Evolutionary conservation across 2,113 vertebrate genomes (phyloP), one percentile per base, ranked within the genome.

Genomic region (Bambusicola thoracicus): DNA sequence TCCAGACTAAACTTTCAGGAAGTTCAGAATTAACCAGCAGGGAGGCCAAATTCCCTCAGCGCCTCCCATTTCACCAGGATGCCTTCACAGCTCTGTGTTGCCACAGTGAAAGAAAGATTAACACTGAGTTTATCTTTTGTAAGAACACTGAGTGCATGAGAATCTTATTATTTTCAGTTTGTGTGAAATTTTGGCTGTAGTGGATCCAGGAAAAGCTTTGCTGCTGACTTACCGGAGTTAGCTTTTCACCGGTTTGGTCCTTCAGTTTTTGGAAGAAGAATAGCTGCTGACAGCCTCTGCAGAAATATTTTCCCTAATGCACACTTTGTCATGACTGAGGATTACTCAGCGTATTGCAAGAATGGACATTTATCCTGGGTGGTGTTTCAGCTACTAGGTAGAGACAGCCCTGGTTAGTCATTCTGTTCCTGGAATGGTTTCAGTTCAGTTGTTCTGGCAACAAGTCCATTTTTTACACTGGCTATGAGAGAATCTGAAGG

Each of bases 301-400:
- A 62, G 46, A 49, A 79, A 6, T 72, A 21, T 40, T 84, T 87
- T 81, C 43, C 49, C 61, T 51, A 16, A 41, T 10, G 34, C 17
- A 21, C 38, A 65, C 15, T 83, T 93, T 67, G 66, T 74, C 29
- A 72, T 76, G 46, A 85, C 29, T 56, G 72, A 58, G 41, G 59
- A 58, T 38, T 88, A 61, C 34, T 21, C 55, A 74, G 27, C 41
- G 2, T 63, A 15, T 34, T 86, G 21, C 51, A 61, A 83, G 41
- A 95, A 29, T 6, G 69, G 68, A 67, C 12, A 6, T 36, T 78
- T 56, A 18, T 1, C 13, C 34, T 75, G 73, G 51, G 87, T 77
- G 44, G 8, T 0, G 0, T 49, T 51, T 41, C 63, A 78, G 22
- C 51, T 29, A 65, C 11, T 10, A 51, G 46, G 22, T 24, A 22